Evolutionary conservation across 2,888 invertebrate species (phyloP).

Genomic region (Pecten maximus): DNA sequence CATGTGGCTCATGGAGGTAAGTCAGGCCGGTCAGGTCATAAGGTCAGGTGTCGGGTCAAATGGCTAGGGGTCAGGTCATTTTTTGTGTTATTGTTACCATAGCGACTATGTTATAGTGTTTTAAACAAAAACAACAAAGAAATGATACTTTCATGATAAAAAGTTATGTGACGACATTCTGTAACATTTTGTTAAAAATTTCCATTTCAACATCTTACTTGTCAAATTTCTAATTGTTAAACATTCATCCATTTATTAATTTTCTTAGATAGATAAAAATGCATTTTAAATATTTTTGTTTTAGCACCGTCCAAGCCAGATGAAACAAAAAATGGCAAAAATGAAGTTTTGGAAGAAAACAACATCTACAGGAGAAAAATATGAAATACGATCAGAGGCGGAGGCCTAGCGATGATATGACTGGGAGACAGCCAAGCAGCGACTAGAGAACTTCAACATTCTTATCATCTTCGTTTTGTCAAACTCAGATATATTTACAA

Average conservation of each 20-base stretch:
- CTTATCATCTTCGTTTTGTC: not conserved
- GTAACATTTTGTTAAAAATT: no score
- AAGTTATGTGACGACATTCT: no score
- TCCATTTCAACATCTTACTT: no score
- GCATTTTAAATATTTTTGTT: slow-evolving; percentile 68
- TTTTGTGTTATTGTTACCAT: no score
- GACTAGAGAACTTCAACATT: slow-evolving; percentile 16
- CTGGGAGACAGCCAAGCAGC: not conserved
- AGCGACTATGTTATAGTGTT: no score
- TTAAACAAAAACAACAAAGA: no score
- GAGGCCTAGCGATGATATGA: slow-evolving; percentile 51
- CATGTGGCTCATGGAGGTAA: slow-evolving; percentile 96
- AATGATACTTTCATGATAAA: no score
- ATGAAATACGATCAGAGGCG: slow-evolving; percentile 72
- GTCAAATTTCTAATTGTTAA: no score
- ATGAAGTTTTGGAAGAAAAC: slow-evolving; percentile 77
- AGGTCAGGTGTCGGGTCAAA: not conserved
- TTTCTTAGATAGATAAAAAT: no score
- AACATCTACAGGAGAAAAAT: slow-evolving; percentile 72
- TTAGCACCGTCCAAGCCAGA: slow-evolving; percentile 96
- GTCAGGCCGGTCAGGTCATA: slow-evolving; percentile 62
- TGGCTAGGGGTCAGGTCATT: not conserved
- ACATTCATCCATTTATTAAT: no score
- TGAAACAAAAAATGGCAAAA: slow-evolving; percentile 75
- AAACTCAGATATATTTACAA: not conserved